Conservation (phyloP, 2,797 vertebrate species). For the Sphaeramia orbicularis region DNA sequence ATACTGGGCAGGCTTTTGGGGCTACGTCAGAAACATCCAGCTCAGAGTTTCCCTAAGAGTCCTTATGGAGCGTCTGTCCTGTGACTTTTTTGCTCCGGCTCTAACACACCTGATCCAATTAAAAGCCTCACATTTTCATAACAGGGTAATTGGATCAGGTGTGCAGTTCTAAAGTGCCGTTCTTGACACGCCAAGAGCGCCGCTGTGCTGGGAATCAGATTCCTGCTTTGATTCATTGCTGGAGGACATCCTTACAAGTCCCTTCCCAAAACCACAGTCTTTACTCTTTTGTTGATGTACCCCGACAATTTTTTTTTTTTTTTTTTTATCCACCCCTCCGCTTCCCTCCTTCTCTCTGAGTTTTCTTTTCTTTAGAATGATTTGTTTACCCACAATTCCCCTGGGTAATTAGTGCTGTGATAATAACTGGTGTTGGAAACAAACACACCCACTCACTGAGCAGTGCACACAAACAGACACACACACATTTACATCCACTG, state of each 20-base stretch:
- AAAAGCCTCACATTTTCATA: constrained; percentile 31
- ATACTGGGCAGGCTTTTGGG: too few species aligned
- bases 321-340: constrained; percentile 42
- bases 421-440: constrained; percentile 78
- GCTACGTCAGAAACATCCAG: too few species aligned
- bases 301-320: constrained; percentile 29
- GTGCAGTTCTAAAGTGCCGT: constrained; percentile 32
- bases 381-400: constrained; percentile 82
- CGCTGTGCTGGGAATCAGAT: constrained; percentile 24
- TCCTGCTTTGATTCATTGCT: constrained; percentile 29
- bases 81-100: constrained; percentile 6
- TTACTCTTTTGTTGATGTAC: constrained; percentile 43
- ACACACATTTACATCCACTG: neutral
- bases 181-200: constrained; percentile 6
- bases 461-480: constrained; percentile 44
- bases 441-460: constrained; percentile 76
- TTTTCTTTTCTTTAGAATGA: constrained; percentile 69
- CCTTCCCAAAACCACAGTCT: constrained; percentile 26
- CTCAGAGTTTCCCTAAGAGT: neutral
- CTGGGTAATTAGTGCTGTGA: constrained; percentile 80
- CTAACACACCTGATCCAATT: constrained; percentile 49
- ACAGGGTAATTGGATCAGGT: constrained; percentile 44
- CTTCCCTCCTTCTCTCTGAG: constrained; percentile 47
- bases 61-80: neutral
- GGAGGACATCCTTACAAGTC: constrained; percentile 47